phyloP scores from a whole-genome alignment of 2,888 invertebrate species.

The Spicauda simplicius region DNA sequence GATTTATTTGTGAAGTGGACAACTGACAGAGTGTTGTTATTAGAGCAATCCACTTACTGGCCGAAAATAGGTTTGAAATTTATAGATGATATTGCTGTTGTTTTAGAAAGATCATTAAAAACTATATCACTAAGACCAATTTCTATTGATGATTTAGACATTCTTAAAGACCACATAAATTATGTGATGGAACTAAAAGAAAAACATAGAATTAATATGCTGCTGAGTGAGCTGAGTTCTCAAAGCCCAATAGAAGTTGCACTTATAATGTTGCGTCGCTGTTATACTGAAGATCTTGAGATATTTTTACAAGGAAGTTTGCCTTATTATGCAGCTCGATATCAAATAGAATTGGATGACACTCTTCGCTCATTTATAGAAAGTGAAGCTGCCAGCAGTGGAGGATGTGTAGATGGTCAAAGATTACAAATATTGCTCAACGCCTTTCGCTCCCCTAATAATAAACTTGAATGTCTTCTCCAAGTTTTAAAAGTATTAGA shows the following conservation, averaged over 20 bases:
- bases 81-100: conserved; percentile 65
- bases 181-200: conserved; percentile 75
- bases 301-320: conserved; percentile 71
- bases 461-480: conserved; percentile 70
- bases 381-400: conserved; percentile 71
- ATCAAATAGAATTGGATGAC: conserved; percentile 75
- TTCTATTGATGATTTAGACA: conserved; percentile 75
- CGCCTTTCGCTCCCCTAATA: conserved; percentile 65
- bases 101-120: conserved; percentile 69
- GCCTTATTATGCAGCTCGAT: conserved; percentile 67
- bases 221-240: conserved; percentile 71
- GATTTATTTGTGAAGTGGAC: conserved; percentile 80
- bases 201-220: conserved; percentile 77
- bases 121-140: conserved; percentile 69
- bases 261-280: conserved; percentile 77
- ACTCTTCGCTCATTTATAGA: conserved; percentile 70
- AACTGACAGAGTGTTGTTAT: conserved; percentile 70
- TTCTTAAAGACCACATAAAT: conserved; percentile 68
- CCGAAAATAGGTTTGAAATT: conserved; percentile 80
- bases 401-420: conserved; percentile 69
- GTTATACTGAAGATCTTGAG: conserved; percentile 78
- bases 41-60: conserved; percentile 79
- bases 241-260: conserved; percentile 73
- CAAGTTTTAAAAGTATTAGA: conserved; percentile 74
- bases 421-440: conserved; percentile 68